Evolutionary conservation across 2,797 vertebrate genomes (phyloP).

Genomic region (Loriculus beryllinus): DNA sequence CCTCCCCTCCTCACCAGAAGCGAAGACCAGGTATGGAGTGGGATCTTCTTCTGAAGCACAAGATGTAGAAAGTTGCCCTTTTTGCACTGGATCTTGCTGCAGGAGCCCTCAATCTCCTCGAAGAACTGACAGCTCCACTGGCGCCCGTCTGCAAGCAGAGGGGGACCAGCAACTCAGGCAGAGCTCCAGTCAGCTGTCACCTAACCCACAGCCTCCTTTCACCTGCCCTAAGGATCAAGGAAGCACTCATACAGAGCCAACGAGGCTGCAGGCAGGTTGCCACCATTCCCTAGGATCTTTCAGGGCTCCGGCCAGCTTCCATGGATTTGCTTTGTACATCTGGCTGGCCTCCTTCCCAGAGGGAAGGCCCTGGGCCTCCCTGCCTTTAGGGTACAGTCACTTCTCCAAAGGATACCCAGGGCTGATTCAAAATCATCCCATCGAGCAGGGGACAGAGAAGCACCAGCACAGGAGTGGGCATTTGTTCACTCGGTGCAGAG

Average conservation of each 20-base stretch:
- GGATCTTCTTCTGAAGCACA: constrained; percentile 94
- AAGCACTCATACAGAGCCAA: not conserved
- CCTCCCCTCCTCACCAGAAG: constrained; percentile 80
- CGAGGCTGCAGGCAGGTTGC: not conserved
- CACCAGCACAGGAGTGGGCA: not conserved
- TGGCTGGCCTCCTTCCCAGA: constrained; percentile 39
- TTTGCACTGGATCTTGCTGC: constrained; percentile 89
- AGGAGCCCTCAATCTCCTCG: constrained; percentile 93
- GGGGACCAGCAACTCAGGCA: not conserved
- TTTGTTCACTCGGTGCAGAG: not conserved
- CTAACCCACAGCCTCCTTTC: not conserved
- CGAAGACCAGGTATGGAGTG: constrained; percentile 89
- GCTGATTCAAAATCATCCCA: not conserved
- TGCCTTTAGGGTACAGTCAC: not conserved
- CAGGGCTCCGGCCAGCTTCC: not conserved
- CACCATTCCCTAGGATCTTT: not conserved
- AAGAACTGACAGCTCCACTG: constrained; percentile 92
- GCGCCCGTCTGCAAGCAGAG: constrained; percentile 80
- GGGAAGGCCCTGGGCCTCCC: constrained; percentile 13
- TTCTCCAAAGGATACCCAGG: not conserved
- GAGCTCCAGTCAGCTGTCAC: not conserved
- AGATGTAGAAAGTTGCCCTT: constrained; percentile 89
- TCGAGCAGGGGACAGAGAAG: not conserved
- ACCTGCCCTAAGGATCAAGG: not conserved
- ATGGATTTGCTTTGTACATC: constrained; percentile 41